Evolutionary conservation across 2,888 invertebrate species (phyloP), one percentile per base, ranked within the genome.

Genomic region (Synergus umbraculus): DNA sequence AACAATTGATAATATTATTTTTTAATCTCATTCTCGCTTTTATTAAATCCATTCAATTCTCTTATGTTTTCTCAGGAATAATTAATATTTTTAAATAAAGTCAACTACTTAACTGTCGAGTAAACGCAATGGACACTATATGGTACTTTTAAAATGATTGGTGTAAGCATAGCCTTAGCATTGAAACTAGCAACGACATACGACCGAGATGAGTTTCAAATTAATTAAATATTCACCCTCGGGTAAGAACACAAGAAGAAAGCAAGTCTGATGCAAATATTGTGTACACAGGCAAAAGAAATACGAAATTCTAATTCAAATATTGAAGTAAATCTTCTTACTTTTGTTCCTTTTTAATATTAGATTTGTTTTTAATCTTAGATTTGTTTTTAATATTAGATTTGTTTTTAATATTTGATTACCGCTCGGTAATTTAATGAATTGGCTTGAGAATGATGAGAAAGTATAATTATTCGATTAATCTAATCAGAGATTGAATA

Each of bases 191-290:
- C 15, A 29, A 69, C 13, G 22, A 29, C 67, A 44, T 69, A 69
- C 13, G 67, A 22, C 29, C 18, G 13, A 13, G 18, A 7, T 18
- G 22, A 7, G 69, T 69, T 69, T 37, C 13, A 46, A 69, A 69
- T 69, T 69, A 66, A 66, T 43, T 66, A 49, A 46, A 69, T 69
- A 69, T 69, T 46, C 8, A 12, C 69, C 49, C 49, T 29, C 22
- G 7, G 49, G 49, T 29, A 69, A 69, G 29, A 49, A 29, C 9
- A 5, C 46, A 15, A 8, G 15, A 49, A 29, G 29, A 69, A 15
- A 13, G 15, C 29, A 67, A 44, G 43, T 43, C 8, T n/a, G 22
- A 29, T 60, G 22, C 12, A 67, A 44, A 66, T 43, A 66, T n/a
- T 66, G n/a, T 54, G 4, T 54, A 60, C 22, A 60, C 60, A 60